Conservation (phyloP, 2,888 invertebrate genomes). For the Apamea crenata region DNA sequence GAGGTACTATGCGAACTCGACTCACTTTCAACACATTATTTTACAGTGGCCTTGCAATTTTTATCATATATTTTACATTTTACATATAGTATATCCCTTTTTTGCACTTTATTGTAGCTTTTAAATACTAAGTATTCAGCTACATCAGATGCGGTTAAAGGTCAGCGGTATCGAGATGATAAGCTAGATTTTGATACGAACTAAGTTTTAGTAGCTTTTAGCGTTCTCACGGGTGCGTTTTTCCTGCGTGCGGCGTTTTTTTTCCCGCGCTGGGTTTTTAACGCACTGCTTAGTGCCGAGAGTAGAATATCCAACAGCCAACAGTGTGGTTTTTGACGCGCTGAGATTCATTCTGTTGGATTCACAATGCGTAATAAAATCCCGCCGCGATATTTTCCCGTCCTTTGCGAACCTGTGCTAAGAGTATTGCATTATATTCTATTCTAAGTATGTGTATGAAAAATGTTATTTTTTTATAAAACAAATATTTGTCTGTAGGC, state of each 20-base stretch:
- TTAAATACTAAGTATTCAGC: not conserved
- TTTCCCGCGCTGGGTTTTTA: no score
- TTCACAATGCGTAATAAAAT: no score
- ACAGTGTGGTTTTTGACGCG: no score
- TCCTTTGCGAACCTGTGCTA: no score
- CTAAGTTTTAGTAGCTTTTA: not conserved
- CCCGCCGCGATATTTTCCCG: no score
- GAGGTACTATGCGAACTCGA: constrained; percentile 41
- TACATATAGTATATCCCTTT: no score
- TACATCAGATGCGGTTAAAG: not conserved
- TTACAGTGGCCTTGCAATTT: not conserved
- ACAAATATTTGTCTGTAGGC: not conserved
- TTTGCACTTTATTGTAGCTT: not conserved
- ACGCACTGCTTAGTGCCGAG: no score
- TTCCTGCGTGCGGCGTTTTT: no score
- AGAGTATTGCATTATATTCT: not conserved
- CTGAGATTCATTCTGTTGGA: no score
- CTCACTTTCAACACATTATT: constrained; percentile 1
- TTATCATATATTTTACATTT: no score
- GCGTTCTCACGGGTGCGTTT: not conserved
- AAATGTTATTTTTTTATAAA: not conserved
- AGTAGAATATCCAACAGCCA: no score
- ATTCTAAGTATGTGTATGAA: not conserved
- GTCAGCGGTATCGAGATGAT: not conserved
- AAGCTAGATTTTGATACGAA: not conserved